A percentile compares a stretch with the other conserved stretches of the same genome.
phyloP scores from a whole-genome alignment of 35 echinoderm and acorn worm genomes.

The Heliocidaris erythrogramma region DNA sequence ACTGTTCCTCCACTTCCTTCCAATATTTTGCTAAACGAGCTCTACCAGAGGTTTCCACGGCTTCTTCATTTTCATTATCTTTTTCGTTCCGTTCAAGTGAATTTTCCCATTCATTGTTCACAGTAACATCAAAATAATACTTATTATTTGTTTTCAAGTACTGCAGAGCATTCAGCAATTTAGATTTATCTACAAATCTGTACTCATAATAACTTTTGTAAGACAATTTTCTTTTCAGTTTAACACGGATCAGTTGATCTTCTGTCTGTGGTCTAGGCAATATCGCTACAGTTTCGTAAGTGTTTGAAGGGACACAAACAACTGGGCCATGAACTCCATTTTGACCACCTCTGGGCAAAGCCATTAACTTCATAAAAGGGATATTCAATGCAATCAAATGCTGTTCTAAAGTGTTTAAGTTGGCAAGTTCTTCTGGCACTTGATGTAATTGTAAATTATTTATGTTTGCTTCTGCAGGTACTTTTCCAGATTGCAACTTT shows the following conservation, averaged over 20 bases:
- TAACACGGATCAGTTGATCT: conserved; percentile 59
- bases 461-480: too few species aligned
- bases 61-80: conserved; percentile 24
- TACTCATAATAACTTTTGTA: conserved; percentile 78
- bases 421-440: too few species aligned
- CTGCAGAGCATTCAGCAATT: conserved; percentile 59
- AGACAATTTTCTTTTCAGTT: neutral
- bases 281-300: conserved; percentile 42
- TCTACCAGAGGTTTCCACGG: neutral
- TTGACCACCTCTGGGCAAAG: conserved; percentile 18
- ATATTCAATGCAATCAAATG: too few species aligned
- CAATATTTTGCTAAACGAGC: too few species aligned
- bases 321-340: conserved; percentile 64
- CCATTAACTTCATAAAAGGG: too few species aligned
- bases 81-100: conserved; percentile 33
- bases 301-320: conserved; percentile 78
- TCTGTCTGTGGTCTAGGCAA: conserved; percentile 55
- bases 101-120: conserved; percentile 60
- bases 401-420: too few species aligned
- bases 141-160: conserved; percentile 62
- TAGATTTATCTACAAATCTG: conserved; percentile 59
- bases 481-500: too few species aligned
- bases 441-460: too few species aligned
- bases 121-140: neutral
- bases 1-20: too few species aligned